Conservation (phyloP, 2,113 vertebrate species). For the Spheniscus mendiculus region DNA sequence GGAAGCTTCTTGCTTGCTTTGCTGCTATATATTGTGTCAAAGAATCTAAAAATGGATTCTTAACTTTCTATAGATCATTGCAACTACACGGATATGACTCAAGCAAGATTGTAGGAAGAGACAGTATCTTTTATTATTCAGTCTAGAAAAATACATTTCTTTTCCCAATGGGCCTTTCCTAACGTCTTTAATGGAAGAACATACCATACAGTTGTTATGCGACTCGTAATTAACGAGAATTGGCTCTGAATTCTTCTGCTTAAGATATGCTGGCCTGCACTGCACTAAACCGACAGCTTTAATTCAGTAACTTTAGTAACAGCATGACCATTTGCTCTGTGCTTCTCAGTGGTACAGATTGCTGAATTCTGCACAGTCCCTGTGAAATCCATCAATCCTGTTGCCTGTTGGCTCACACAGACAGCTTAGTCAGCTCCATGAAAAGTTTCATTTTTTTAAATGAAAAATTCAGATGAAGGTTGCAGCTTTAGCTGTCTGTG, state of each 20-base stretch:
- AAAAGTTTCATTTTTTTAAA: conserved; percentile 3
- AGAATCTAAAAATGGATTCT: background rate
- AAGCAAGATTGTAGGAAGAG: background rate
- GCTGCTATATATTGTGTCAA: background rate
- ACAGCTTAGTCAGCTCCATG: background rate
- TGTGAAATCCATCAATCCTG: background rate
- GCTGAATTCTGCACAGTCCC: background rate
- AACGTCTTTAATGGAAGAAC: background rate
- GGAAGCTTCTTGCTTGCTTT: background rate
- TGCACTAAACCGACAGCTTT: background rate
- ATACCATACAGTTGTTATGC: background rate
- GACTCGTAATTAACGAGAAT: background rate
- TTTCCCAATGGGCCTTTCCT: background rate
- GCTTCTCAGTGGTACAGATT: background rate
- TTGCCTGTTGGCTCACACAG: background rate
- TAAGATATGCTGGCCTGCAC: background rate
- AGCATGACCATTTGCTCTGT: background rate
- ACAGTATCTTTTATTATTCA: background rate
- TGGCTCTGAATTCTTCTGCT: background rate
- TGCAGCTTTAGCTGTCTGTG: background rate
- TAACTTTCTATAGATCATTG: background rate
- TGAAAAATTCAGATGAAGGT: background rate
- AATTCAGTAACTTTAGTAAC: background rate
- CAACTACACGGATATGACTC: background rate
- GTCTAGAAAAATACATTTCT: background rate